Percentiles rank a stretch among this genome's conserved stretches.
Evolutionary conservation across 2,888 invertebrate genomes (phyloP).

Genomic region (Cheilosia soror): DNA sequence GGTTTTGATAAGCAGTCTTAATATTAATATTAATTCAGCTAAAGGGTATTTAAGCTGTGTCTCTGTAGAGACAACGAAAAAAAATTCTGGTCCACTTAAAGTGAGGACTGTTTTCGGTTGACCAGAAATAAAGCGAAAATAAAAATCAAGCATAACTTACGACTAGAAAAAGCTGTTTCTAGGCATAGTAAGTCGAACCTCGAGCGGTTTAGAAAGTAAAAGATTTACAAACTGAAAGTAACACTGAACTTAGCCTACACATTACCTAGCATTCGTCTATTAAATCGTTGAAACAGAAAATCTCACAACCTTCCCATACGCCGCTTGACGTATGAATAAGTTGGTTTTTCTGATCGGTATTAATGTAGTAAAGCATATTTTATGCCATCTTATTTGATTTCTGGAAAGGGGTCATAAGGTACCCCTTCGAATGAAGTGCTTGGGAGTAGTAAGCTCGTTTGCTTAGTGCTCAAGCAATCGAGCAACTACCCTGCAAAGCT

Average conservation of each 20-base stretch:
- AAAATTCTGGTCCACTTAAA: constrained; percentile 9
- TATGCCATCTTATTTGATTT: constrained; percentile 81
- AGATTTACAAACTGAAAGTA: constrained; percentile 32
- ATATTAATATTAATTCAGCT: constrained; percentile 1
- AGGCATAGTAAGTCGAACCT: constrained; percentile 44
- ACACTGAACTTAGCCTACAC: constrained; percentile 46
- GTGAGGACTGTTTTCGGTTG: constrained; percentile 5
- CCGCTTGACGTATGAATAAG: constrained; percentile 78
- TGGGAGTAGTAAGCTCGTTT: constrained; percentile 4
- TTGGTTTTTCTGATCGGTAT: constrained; percentile 80
- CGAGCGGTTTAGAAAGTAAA: neutral
- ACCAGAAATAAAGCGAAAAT: constrained; percentile 55
- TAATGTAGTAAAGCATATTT: constrained; percentile 84
- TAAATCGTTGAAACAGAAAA: constrained; percentile 42
- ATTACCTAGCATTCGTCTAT: constrained; percentile 10
- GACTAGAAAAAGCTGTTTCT: constrained; percentile 52
- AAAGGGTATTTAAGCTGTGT: constrained; percentile 35
- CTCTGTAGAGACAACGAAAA: constrained; percentile 42
- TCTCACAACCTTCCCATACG: constrained; percentile 66
- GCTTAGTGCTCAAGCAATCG: constrained; percentile 49
- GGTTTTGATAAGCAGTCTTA: constrained; percentile 29
- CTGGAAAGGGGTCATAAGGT: constrained; percentile 17
- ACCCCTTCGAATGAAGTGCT: constrained; percentile 30
- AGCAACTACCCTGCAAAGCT: constrained; percentile 13
- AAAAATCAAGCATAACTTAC: constrained; percentile 49